These are phyloP conservation scores for Meriones psammophilus DNA, from an alignment of 2,797 vertebrate genomes.

Conservation along the genomic window DNA sequence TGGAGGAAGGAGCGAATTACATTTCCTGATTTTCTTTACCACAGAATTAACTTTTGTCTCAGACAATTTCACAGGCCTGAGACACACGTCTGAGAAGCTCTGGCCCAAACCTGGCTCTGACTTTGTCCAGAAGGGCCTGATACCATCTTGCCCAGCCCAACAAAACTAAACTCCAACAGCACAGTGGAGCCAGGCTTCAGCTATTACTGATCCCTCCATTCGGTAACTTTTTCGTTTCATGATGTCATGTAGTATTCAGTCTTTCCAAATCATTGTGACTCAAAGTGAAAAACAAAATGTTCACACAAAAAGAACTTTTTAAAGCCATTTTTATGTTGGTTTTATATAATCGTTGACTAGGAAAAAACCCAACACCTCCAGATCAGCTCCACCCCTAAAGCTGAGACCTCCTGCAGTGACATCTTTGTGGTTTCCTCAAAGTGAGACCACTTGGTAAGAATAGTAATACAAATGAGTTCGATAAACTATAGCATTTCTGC, in stretches of 20 bases:
- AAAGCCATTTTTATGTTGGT: slow-evolving; percentile 34
- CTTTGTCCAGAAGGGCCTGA: slow-evolving; percentile 53
- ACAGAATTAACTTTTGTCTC: slow-evolving; percentile 47
- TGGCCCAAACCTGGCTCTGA: slow-evolving; percentile 18
- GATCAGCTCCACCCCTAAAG: slow-evolving; percentile 71
- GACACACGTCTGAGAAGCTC: slow-evolving; percentile 24
- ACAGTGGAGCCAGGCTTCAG: background rate
- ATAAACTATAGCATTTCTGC: slow-evolving; percentile 66
- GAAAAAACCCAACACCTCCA: slow-evolving; percentile 49
- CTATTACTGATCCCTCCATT: slow-evolving; percentile 50
- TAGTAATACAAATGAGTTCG: slow-evolving; percentile 78
- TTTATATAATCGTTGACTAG: slow-evolving; percentile 36
- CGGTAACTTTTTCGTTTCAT: background rate
- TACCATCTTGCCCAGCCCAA: background rate
- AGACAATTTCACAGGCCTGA: slow-evolving; percentile 44
- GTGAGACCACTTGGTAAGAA: slow-evolving; percentile 80
- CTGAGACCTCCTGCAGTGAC: slow-evolving; percentile 71
- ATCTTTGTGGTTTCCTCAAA: slow-evolving; percentile 81
- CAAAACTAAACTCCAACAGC: background rate
- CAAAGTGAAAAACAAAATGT: slow-evolving; percentile 29
- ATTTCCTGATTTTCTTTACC: slow-evolving; percentile 8
- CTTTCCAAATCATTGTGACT: slow-evolving; percentile 65
- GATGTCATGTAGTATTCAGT: slow-evolving; percentile 8
- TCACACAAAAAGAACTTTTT: background rate
- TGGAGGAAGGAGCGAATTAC: background rate